Conservation (phyloP, 1,140 invertebrate genomes). For the Sarcophaga peregrina region DNA sequence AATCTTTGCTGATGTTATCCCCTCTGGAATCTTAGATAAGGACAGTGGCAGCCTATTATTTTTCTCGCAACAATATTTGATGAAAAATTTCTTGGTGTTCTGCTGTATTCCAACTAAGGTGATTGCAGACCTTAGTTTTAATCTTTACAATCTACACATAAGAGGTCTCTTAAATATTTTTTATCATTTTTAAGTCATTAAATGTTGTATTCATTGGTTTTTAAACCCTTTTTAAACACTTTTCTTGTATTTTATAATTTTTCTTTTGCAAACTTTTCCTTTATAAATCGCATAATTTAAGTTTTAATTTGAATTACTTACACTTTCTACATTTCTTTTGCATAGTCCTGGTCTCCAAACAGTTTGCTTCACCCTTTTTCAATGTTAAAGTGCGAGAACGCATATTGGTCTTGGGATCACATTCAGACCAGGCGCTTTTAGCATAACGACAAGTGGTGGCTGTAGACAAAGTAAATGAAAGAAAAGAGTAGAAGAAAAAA, state of each 20-base stretch:
- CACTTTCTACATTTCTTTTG: conserved; percentile 92
- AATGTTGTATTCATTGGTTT: no score
- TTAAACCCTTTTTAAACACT: background rate
- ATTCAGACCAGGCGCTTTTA: conserved; percentile 86
- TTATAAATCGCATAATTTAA: background rate
- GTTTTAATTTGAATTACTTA: conserved; percentile 61
- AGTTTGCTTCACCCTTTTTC: conserved; percentile 82
- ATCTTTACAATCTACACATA: no score
- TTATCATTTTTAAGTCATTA: no score
- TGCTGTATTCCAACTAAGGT: no score
- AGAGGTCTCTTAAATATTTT: no score
- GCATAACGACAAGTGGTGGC: conserved; percentile 77
- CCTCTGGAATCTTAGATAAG: no score
- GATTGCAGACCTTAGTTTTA: no score
- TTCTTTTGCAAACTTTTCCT: background rate
- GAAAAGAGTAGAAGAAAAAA: background rate
- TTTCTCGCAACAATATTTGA: no score
- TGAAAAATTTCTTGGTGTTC: no score
- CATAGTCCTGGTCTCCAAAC: conserved; percentile 82
- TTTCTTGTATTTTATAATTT: background rate
- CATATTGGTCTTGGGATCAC: conserved; percentile 82
- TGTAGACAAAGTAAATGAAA: conserved; percentile 19
- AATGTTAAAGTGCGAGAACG: conserved; percentile 81
- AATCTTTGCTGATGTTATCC: no score
- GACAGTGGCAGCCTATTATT: no score